Percentiles rank a stretch among this genome's conserved stretches.
Evolutionary conservation across 2,888 invertebrate genomes (phyloP).

Genomic region (Taenaris catops): DNA sequence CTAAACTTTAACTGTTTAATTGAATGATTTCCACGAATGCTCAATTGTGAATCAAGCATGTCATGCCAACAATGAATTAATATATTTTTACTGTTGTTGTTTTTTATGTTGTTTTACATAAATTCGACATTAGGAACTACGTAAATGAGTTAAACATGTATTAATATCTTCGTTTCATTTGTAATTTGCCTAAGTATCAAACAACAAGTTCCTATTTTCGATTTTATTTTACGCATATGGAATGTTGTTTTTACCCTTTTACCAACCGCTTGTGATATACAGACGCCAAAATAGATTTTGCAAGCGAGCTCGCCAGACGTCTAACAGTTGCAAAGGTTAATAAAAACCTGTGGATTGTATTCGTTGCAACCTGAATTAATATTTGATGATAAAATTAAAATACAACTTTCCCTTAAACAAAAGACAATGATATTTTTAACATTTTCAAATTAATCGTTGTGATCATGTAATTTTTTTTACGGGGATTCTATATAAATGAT

Average conservation of each 20-base stretch:
- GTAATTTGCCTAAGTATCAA: too few relatives aligned
- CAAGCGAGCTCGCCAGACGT: constrained; percentile 2
- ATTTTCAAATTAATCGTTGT: too few relatives aligned
- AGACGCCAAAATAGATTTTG: constrained; percentile 22
- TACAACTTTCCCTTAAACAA: too few relatives aligned
- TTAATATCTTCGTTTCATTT: too few relatives aligned
- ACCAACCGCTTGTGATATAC: constrained; percentile 19
- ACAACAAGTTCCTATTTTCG: constrained; percentile 5
- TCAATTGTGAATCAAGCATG: constrained; percentile 41
- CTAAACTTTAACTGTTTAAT: constrained; percentile 28
- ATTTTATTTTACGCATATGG: constrained; percentile 31
- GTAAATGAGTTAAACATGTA: too few relatives aligned
- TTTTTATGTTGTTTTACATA: constrained; percentile 46
- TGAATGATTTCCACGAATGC: constrained; percentile 24
- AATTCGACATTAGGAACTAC: constrained; percentile 23
- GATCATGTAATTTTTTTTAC: too few relatives aligned
- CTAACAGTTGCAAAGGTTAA: neutral
- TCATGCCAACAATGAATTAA: constrained; percentile 48
- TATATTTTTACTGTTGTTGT: constrained; percentile 30
- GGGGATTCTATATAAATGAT: too few relatives aligned
- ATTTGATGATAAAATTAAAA: too few relatives aligned
- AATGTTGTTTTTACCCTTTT: constrained; percentile 42
- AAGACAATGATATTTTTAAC: too few relatives aligned
- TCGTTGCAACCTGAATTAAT: too few relatives aligned
- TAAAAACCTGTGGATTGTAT: too few relatives aligned